phyloP scores from a whole-genome alignment of 2,113 vertebrate genomes.

The Carassius gibelio region DNA sequence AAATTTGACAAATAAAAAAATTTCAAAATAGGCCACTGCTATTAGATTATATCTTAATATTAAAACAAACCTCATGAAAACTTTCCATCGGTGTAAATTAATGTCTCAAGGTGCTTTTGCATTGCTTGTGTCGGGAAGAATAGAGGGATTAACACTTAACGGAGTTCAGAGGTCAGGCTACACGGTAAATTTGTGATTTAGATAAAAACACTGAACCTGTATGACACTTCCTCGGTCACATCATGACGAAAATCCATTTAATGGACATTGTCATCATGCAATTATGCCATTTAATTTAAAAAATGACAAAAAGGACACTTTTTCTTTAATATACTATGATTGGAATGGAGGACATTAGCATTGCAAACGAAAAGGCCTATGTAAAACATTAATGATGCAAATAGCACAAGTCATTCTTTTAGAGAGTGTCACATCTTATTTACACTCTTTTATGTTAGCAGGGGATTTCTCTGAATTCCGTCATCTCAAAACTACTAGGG shows the following conservation, averaged over 20 bases:
- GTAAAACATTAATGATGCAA: slow-evolving; percentile 52
- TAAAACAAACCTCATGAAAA: background rate
- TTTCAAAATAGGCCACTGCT: slow-evolving; percentile 8
- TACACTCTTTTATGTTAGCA: slow-evolving; percentile 38
- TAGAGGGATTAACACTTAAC: slow-evolving; percentile 15
- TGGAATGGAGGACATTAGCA: slow-evolving; percentile 15
- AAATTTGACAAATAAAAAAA: background rate
- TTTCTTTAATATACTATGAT: slow-evolving; percentile 10
- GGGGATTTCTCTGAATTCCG: slow-evolving; percentile 3
- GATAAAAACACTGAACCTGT: background rate
- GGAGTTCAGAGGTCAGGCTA: background rate
- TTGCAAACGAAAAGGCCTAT: slow-evolving; percentile 43
- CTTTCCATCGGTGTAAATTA: slow-evolving; percentile 12
- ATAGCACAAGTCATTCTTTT: slow-evolving; percentile 45
- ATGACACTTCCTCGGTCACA: slow-evolving; percentile 2
- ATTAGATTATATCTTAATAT: slow-evolving; percentile 7
- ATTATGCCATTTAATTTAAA: slow-evolving; percentile 16
- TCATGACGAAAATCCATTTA: slow-evolving; percentile 31
- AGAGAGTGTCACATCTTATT: slow-evolving; percentile 47
- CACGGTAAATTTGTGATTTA: background rate
- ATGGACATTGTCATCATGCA: slow-evolving; percentile 31
- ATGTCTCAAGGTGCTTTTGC: slow-evolving; percentile 38
- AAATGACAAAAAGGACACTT: slow-evolving; percentile 14
- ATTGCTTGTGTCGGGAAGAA: background rate
- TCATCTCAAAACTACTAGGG: slow-evolving; percentile 33